Percentiles rank a stretch among this genome's conserved stretches.
These are phyloP conservation scores for Ctenicera cuprea DNA, from an alignment of 2,888 invertebrate genomes.

Conservation along the genomic window DNA sequence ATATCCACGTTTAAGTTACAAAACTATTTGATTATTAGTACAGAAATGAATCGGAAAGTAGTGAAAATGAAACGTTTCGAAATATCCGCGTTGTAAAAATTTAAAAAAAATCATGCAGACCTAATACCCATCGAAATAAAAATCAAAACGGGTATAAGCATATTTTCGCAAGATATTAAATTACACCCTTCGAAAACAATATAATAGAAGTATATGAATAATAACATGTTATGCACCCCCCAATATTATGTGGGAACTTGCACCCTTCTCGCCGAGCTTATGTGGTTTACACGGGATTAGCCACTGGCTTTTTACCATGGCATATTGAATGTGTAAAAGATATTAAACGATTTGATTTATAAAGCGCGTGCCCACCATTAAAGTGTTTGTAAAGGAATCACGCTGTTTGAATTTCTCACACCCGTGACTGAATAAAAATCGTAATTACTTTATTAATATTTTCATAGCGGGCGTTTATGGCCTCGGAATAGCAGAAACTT, in stretches of 20 bases:
- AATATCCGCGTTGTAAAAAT: too few relatives aligned
- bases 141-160: background rate
- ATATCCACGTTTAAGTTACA: background rate
- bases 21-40: too few relatives aligned
- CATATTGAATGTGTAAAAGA: conserved; percentile 72
- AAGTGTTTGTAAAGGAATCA: conserved; percentile 69
- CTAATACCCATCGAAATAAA: too few relatives aligned
- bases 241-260: conserved; percentile 62
- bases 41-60: too few relatives aligned
- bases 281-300: conserved; percentile 71
- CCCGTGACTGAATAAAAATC: conserved; percentile 47
- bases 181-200: conserved; percentile 67
- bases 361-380: conserved; percentile 68
- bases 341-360: conserved; percentile 70
- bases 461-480: conserved; percentile 41
- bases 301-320: conserved; percentile 68
- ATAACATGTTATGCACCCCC: conserved; percentile 72
- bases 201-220: conserved; percentile 67
- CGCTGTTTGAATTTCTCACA: conserved; percentile 71
- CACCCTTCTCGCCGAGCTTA: conserved; percentile 64
- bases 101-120: too few relatives aligned
- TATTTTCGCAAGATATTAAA: conserved; percentile 67
- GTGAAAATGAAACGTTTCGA: too few relatives aligned
- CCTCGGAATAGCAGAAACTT: conserved; percentile 45
- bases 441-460: conserved; percentile 53